These are phyloP conservation scores for Cheilosia scutellata DNA, from an alignment of 2,888 invertebrate genomes.

Conservation along the genomic window DNA sequence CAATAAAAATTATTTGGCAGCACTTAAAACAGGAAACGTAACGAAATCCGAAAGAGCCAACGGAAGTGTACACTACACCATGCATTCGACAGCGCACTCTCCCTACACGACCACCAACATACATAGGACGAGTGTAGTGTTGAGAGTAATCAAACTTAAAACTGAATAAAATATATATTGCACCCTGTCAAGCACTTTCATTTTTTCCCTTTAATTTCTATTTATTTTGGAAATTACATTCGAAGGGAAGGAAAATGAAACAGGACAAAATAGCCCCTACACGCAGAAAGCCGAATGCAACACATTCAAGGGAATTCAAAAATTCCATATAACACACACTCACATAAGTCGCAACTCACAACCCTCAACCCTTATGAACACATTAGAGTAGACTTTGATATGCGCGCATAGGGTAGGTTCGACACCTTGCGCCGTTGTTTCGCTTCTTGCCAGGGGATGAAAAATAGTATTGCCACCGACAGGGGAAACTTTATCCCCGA, in stretches of 20 bases:
- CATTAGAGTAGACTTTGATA: not conserved
- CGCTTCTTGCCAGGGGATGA: conserved; percentile 31
- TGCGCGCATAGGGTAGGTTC: not conserved
- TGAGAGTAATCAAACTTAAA: not conserved
- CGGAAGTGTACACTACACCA: not conserved
- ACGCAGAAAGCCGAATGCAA: not conserved
- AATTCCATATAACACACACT: conserved; percentile 17
- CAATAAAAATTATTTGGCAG: not conserved
- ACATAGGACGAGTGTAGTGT: not conserved
- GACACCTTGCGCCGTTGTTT: not conserved
- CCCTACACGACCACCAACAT: not conserved
- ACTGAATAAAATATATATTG: conserved; percentile 10
- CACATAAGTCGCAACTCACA: not conserved
- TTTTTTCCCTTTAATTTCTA: not conserved
- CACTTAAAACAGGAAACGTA: not conserved
- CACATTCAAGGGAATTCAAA: not conserved
- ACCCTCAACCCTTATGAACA: not conserved
- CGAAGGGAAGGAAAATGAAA: conserved; percentile 19
- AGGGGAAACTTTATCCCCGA: conserved; percentile 30
- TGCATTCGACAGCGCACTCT: conserved; percentile 6
- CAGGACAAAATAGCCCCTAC: not conserved
- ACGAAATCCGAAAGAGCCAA: not conserved
- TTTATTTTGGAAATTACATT: not conserved
- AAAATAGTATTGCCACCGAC: conserved; percentile 1
- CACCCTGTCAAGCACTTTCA: conserved; percentile 10